Evolutionary conservation across 2,888 invertebrate species (phyloP).

Genomic region (Hirtodrosophila duncani): DNA sequence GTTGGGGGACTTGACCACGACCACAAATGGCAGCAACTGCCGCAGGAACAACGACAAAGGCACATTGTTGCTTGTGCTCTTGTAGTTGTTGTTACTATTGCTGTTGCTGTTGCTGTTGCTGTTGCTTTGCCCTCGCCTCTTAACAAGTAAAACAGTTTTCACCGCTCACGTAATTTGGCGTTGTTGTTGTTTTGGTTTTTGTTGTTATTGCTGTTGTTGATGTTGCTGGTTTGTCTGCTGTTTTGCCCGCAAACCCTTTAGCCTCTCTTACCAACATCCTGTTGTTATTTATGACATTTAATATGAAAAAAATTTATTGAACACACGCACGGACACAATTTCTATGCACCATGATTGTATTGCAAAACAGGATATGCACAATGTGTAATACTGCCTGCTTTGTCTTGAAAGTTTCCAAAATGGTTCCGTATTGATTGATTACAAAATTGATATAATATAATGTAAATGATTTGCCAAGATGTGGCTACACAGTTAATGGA

Average conservation of each 20-base stretch:
- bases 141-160: slow-evolving; percentile 64
- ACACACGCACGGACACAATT: slow-evolving; percentile 1
- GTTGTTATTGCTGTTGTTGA: slow-evolving; percentile 7
- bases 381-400: too few species aligned
- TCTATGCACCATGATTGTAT: slow-evolving; percentile 25
- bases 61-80: slow-evolving; percentile 7
- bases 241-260: background rate
- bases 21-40: slow-evolving; percentile 43
- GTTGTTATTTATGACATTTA: slow-evolving; percentile 52
- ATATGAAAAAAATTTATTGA: slow-evolving; percentile 24
- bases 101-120: slow-evolving; percentile 2
- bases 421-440: too few species aligned
- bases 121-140: slow-evolving; percentile 24
- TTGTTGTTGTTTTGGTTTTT: slow-evolving; percentile 29
- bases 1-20: slow-evolving; percentile 47
- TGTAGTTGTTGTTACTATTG: slow-evolving; percentile 8
- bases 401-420: too few species aligned
- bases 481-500: too few species aligned
- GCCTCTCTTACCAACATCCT: slow-evolving; percentile 6
- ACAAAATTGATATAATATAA: too few species aligned
- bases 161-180: slow-evolving; percentile 60
- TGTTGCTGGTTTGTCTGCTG: slow-evolving; percentile 11
- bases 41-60: slow-evolving; percentile 30
- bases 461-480: too few species aligned
- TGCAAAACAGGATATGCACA: slow-evolving; percentile 38